Conservation (phyloP, 1,140 invertebrate species). For the Parasteatoda tepidariorum region DNA sequence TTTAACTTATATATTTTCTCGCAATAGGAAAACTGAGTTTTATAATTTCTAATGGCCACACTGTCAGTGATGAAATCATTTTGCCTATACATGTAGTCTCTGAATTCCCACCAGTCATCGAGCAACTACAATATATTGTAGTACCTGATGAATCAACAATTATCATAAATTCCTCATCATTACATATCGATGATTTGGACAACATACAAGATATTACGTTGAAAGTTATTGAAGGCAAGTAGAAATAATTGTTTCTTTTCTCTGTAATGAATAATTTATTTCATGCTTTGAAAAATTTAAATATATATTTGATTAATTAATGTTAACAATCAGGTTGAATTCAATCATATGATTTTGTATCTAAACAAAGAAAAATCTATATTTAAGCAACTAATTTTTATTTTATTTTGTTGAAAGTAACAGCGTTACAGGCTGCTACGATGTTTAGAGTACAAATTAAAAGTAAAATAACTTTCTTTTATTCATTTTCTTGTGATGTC, state of each 20-base stretch:
- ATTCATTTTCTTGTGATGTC: too few species aligned
- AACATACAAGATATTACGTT: slow-evolving; percentile 68
- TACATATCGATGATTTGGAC: slow-evolving; percentile 67
- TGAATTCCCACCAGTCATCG: slow-evolving; percentile 22
- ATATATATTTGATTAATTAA: too few species aligned
- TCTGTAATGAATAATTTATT: not conserved
- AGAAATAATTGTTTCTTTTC: not conserved
- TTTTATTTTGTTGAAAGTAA: too few species aligned
- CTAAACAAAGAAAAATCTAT: too few species aligned
- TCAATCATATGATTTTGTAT: too few species aligned
- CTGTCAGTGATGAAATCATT: slow-evolving; percentile 3
- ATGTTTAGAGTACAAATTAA: too few species aligned
- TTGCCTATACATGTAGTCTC: slow-evolving; percentile 30
- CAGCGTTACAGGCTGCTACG: too few species aligned
- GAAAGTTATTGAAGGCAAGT: slow-evolving; percentile 65
- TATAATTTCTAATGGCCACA: slow-evolving; percentile 19
- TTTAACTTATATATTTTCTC: too few species aligned
- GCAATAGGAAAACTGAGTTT: slow-evolving; percentile 19
- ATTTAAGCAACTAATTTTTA: too few species aligned
- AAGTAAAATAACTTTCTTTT: too few species aligned
- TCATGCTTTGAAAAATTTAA: too few species aligned
- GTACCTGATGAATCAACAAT: slow-evolving; percentile 19
- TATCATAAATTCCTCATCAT: slow-evolving; percentile 15
- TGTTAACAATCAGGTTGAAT: too few species aligned
- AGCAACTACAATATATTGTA: slow-evolving; percentile 19